Evolutionary conservation across 2,888 invertebrate species (phyloP), one percentile per base, ranked within the genome.

Genomic region (Diarsia rubi): DNA sequence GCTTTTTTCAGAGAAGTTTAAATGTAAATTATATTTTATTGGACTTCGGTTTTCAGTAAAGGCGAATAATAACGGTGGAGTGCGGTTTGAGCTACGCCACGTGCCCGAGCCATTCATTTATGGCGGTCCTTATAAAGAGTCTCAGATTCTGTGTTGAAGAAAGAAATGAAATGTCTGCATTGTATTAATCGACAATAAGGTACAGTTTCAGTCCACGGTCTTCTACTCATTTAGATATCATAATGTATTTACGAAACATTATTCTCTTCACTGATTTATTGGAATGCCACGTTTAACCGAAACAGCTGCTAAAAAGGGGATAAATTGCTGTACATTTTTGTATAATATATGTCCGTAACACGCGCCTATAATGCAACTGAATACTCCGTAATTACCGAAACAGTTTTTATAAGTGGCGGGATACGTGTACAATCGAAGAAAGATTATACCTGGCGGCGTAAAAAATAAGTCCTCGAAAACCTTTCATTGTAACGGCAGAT

Each of bases 401-500:
- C 78, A 65, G 69, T 72, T 70, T 77, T 68, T 78, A 49, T 81
- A 71, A 64, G 27, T 49, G 78, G 66, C 59, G 54, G 71, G 63
- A 64, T 73, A 64, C 70, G 66, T 42, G 31, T 62, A 73, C 78
- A 86, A 84, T 73, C 70, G 69, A 77, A 78, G 74, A 69, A 81
- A 76, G 63, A 78, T 68, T 73, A 77, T 79, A 79, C 80, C 70
- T 83, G 64, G 72, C 72, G 62, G 75, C 71, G 65, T 31, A 78
- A 83, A 87, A 84, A 84, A 37, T 37, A 83, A 78, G 2, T 42
- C 19, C 12, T 66, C 71, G 19, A 72, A 70, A 69, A 83, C 73
- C 71, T 62, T 81, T 74, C 68, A 75, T 81, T 77, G 67, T 78
- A 80, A 73, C 83, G 85, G 89, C 92, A 92, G 92, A 92, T 92